Conservation (phyloP, 1,140 invertebrate genomes). For the Amyelois transitella region DNA sequence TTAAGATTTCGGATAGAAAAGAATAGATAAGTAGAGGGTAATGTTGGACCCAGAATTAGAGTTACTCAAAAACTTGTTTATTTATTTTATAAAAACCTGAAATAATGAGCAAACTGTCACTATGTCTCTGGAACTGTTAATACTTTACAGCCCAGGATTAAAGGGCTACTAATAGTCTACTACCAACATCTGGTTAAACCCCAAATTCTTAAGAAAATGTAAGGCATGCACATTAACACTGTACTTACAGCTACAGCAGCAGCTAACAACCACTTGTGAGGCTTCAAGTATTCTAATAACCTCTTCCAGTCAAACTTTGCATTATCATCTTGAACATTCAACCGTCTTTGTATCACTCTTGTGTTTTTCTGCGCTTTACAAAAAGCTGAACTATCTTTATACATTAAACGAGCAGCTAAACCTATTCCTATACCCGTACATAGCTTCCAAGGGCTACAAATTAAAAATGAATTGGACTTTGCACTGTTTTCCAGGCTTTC, state of each 20-base stretch:
- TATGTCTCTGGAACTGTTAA: too few relatives aligned
- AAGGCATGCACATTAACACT: too few relatives aligned
- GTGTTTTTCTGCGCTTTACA: constrained; percentile 46
- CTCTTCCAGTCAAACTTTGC: constrained; percentile 63
- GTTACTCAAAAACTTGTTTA: too few relatives aligned
- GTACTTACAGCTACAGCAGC: constrained; percentile 60
- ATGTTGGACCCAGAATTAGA: too few relatives aligned
- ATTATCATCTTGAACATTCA: constrained; percentile 53
- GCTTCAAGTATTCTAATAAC: constrained; percentile 47
- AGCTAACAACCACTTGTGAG: constrained; percentile 51
- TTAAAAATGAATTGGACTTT: constrained; percentile 31
- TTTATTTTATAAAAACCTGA: too few relatives aligned
- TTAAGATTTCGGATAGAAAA: too few relatives aligned
- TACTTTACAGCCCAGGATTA: too few relatives aligned
- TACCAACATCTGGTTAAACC: too few relatives aligned
- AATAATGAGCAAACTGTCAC: too few relatives aligned
- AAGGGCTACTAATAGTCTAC: too few relatives aligned
- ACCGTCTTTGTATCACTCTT: constrained; percentile 49
- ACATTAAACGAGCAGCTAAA: constrained; percentile 40
- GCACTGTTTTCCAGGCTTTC: constrained; percentile 32
- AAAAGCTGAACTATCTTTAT: constrained; percentile 37
- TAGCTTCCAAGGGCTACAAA: constrained; percentile 60
- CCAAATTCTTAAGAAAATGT: neutral
- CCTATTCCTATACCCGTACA: constrained; percentile 61
- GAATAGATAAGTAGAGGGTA: too few relatives aligned